These are phyloP conservation scores for Lamellibrachia columna DNA, from an alignment of 2,888 invertebrate genomes.

Conservation along the genomic window DNA sequence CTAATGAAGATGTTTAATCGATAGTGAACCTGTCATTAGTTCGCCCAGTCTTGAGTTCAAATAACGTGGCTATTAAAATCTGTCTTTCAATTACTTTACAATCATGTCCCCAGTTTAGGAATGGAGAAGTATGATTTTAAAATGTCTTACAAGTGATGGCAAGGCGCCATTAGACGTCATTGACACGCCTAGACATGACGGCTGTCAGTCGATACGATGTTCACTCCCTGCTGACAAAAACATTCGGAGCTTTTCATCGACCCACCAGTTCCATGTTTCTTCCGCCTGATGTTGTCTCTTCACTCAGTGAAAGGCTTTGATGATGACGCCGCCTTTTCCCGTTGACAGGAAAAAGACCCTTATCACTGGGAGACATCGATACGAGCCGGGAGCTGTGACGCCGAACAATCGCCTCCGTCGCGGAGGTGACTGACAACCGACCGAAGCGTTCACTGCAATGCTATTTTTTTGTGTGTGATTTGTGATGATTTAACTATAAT, in stretches of 20 bases:
- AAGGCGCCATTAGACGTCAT: background rate
- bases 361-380: background rate
- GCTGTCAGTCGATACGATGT: background rate
- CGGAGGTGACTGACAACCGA: background rate
- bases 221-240: background rate
- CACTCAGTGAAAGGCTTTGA: background rate
- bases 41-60: background rate
- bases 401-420: background rate
- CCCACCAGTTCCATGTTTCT: background rate
- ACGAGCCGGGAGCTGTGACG: background rate
- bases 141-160: background rate
- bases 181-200: background rate
- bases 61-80: background rate
- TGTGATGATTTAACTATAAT: background rate
- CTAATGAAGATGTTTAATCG: background rate
- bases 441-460: background rate
- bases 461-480: background rate
- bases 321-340: background rate
- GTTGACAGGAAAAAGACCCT: constrained; percentile 11
- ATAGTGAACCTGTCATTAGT: background rate
- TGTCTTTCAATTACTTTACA: background rate
- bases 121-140: background rate
- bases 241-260: background rate
- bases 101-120: background rate
- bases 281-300: background rate